Base-by-base conservation (phyloP, 2,113 vertebrate genomes). In the Raja brachyura region DNA sequence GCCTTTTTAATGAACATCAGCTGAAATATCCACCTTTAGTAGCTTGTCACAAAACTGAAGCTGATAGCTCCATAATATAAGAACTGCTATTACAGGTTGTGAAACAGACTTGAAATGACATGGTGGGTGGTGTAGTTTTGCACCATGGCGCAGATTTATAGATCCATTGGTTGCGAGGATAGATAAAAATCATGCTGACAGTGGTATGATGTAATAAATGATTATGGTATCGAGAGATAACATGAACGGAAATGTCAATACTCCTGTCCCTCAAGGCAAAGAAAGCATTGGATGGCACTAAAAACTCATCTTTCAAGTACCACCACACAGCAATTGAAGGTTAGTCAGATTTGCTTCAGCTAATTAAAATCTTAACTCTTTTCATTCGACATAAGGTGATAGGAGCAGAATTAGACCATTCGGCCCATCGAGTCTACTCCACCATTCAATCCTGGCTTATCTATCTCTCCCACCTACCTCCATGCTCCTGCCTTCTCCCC, bases 161-260 rank as follows among this genome's bases (percentile, higher is more conserved):
- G 59, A 63, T 88, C 56, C 59, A 88, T 88, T 63, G 83, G 59
- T 88, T 88, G 83, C 31, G 63, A 88, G 59, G n/a, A 66, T 31
- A 88, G 59, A 88, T 88, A 88, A 88, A 88, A 66, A 18, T 33
- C 31, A 14, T 66, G 83, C 83, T 88, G 83, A 88, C 59, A 88
- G 28, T 14, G 28, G 59, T 20, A 8, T 63, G n/a, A 61, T 88
- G 59, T 61, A 3, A 88, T 66, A 66, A 63, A 88, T 63, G 59
- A 7, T 88, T 63, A 63, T 66, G 56, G 28, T 63, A 31, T 33
- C n/a, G 39, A 88, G 59, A 63, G 59, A 88, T 63, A 66, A 88
- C 31, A n/a, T 88, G 83, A 88, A 88, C 61, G 28, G 31, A 88
- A 88, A 88, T 88, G 83, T 66, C 83, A 88, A 88, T 88, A 28